Evolutionary conservation across 2,888 invertebrate species (phyloP).

Genomic region (Epirrhoe tristata): DNA sequence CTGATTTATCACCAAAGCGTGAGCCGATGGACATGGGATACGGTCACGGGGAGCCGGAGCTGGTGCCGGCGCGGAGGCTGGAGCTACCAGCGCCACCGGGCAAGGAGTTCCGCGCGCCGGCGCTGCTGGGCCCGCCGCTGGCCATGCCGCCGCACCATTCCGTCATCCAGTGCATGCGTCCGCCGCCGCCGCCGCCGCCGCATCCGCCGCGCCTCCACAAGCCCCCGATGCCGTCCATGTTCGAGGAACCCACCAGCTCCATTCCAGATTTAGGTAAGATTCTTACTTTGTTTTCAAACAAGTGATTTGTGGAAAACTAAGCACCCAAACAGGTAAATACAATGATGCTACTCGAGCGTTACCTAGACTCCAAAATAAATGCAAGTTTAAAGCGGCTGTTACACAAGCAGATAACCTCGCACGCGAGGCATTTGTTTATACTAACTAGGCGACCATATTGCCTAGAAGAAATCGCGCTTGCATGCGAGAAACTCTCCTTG

Average conservation of each 20-base stretch:
- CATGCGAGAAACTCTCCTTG: too few species aligned
- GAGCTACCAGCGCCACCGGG: conserved; percentile 80
- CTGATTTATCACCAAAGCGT: conserved; percentile 75
- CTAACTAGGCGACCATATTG: too few species aligned
- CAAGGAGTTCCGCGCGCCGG: conserved; percentile 80
- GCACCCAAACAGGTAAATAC: too few species aligned
- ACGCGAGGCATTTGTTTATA: too few species aligned
- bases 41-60: conserved; percentile 63
- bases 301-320: background rate
- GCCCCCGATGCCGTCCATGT: conserved; percentile 68
- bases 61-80: conserved; percentile 68
- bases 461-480: too few species aligned
- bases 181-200: conserved; percentile 80
- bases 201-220: conserved; percentile 80
- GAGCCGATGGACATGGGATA: conserved; percentile 73
- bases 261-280: conserved; percentile 94
- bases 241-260: conserved; percentile 94
- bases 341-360: too few species aligned
- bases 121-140: conserved; percentile 68
- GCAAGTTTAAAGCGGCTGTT: too few species aligned
- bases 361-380: too few species aligned
- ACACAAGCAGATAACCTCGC: too few species aligned
- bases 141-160: conserved; percentile 69
- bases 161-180: conserved; percentile 83
- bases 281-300: background rate